Evolutionary conservation across 2,888 invertebrate genomes (phyloP), one percentile per base, ranked within the genome.

Genomic region (Ophioninae sp.): DNA sequence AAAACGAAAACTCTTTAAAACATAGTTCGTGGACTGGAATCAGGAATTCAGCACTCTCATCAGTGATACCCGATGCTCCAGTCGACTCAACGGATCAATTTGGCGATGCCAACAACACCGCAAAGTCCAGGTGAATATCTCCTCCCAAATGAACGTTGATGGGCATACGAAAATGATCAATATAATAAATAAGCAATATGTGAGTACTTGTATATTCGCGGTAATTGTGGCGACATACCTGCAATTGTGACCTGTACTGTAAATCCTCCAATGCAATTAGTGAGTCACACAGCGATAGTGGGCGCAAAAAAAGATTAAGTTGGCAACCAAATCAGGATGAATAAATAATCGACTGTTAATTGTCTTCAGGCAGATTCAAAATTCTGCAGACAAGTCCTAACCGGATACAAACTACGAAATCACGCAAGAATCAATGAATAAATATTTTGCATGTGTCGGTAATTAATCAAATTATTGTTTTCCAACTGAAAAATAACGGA

Each of bases 21-120:
- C 90, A 88, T 59, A 87, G 82, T 37, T 88, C 88, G 13, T 93
- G 92, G 93, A 81, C 84, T 41, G 90, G 89, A 83, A 85, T 92
- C 72, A 88, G 87, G 71, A 90, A 89, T 76, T 81, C 80, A 56
- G 87, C 88, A 68, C 88, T 89, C 82, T 86, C 85, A 44, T 77
- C 87, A 8, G 65, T n/a, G 9, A 41, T 65, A 67, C 74, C 64
- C 10, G 71, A 67, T 44, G 22, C 65, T 23, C 37, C 30, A 6
- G 56, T 67, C 2, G 74, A 67, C 41, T 59, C 79, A 20, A 20
- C 17, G 6, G 17, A 44, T 63, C 63, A 30, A 61, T 71, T 75
- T 30, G 39, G 89, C 5, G 85, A 83, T 74, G 77, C 71, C 9
- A 90, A 89, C 23, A 88, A 89, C 84, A 41, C 86, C 22, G 41